Evolutionary conservation across 2,113 vertebrate species (phyloP).

Genomic region (Vicugna pacos): DNA sequence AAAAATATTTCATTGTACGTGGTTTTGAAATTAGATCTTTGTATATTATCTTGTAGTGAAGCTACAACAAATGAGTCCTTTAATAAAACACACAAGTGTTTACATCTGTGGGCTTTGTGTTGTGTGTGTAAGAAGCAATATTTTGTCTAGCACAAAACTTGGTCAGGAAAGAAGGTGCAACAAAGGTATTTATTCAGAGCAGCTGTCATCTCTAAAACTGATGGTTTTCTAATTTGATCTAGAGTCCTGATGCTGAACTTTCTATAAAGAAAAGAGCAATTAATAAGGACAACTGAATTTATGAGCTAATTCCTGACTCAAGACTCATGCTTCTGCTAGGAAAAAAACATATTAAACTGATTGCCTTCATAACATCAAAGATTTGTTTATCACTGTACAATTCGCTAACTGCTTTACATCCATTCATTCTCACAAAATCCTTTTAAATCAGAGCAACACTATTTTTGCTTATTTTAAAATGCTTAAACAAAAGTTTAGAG

Average conservation of each 20-base stretch:
- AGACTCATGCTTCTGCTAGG: constrained; percentile 47
- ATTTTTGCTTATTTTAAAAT: background rate
- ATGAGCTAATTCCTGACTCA: constrained; percentile 5
- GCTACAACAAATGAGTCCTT: background rate
- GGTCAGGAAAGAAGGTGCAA: background rate
- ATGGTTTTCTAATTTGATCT: constrained; percentile 1
- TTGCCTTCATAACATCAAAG: constrained; percentile 19
- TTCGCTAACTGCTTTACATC: background rate
- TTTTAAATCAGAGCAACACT: constrained; percentile 14
- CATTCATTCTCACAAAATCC: background rate
- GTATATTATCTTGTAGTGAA: background rate
- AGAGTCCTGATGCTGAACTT: background rate
- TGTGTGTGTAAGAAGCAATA: background rate
- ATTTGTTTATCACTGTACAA: background rate
- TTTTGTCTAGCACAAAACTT: background rate
- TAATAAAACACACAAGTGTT: background rate
- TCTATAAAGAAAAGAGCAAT: background rate
- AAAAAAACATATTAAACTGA: constrained; percentile 71
- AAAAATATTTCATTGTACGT: background rate
- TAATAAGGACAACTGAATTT: constrained; percentile 57
- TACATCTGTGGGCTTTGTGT: background rate
- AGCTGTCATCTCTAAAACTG: background rate
- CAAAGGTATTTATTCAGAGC: background rate
- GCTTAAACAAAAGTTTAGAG: background rate
- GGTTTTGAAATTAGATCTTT: constrained; percentile 21